These are phyloP conservation scores for Oxyruncus cristatus DNA, from an alignment of 2,113 vertebrate species.

Conservation along the genomic window DNA sequence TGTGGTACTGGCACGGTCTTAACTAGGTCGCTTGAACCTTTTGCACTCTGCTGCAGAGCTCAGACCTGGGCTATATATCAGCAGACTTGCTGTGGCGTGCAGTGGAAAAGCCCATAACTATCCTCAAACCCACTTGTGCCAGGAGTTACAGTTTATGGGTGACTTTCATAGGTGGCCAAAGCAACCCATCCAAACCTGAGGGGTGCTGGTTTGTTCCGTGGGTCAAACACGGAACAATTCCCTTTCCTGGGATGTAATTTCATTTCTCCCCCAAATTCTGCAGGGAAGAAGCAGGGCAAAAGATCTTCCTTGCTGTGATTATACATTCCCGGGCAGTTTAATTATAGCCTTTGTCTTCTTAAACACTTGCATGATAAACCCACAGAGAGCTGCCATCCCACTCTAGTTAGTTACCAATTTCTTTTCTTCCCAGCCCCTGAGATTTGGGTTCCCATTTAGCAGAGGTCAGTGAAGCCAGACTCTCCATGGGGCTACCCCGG, in stretches of 20 bases:
- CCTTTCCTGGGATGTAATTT: neutral
- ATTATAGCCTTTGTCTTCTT: conserved; percentile 49
- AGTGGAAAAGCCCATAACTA: neutral
- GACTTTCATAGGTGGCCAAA: neutral
- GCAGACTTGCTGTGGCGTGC: neutral
- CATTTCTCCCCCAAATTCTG: conserved; percentile 29
- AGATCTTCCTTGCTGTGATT: conserved; percentile 29
- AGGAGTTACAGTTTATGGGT: neutral
- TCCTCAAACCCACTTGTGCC: neutral
- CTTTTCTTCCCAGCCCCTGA: neutral
- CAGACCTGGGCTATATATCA: neutral
- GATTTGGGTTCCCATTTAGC: neutral
- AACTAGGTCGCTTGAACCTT: conserved; percentile 34
- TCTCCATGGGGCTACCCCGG: neutral
- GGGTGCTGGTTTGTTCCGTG: fast-evolving
- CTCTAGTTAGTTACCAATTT: neutral
- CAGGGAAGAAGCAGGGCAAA: neutral
- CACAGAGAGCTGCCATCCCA: conserved; percentile 8
- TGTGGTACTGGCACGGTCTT: neutral
- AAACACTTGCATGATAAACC: conserved; percentile 1
- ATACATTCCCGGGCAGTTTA: conserved; percentile 40
- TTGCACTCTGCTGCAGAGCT: neutral
- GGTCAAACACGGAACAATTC: neutral
- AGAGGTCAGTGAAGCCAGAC: neutral
- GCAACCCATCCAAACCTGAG: neutral